Evolutionary conservation across 2,797 vertebrate species (phyloP), one percentile per base, ranked within the genome.

Genomic region (Pterois miles): DNA sequence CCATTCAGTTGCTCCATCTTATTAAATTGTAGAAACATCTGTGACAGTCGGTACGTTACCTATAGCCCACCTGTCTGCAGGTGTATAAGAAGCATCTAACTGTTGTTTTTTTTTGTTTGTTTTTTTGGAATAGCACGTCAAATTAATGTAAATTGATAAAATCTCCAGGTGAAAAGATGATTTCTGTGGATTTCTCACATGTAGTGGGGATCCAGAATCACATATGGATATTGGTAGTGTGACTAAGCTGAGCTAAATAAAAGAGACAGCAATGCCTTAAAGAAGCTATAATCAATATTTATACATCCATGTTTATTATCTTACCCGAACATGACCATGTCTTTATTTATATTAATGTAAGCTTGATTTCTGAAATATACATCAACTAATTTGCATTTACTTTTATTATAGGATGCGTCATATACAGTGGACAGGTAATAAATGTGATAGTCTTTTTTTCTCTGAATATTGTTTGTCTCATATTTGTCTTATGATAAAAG

Each of bases 401-500:
- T 33, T 73, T 69, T 70, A 3, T 84, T 56, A 11, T 14, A 96
- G 95, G 79, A 33, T 96, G 95, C 80, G 40, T 74, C 71, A 81
- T 90, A 23, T 88, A 88, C 88, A 79, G 25, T 8, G 81, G 82
- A 69, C 3, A 89, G 91, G 95, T 96, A 90, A 93, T 76, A 29
- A 36, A 53, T 43, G 0, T 43, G 12, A 25, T 68, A 50, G 34
- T 31, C 2, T 2, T 43, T 20, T 46, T 5, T 22, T 9, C 1
- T 9, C 12, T 46, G 8, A 12, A 54, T 59, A 27, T 56, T 34
- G 1, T 71, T 14, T 6, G 2, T 59, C 6, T 71, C 12, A 38
- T 22, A 20, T 16, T 63, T 8, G 0, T 29, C n/a, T 65, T 25
- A 50, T 50, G 22, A 68, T 16, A 4, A 13, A 60, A 46, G 20